Evolutionary conservation across 2,888 invertebrate species (phyloP).

Genomic region (Melinaea menophilus): DNA sequence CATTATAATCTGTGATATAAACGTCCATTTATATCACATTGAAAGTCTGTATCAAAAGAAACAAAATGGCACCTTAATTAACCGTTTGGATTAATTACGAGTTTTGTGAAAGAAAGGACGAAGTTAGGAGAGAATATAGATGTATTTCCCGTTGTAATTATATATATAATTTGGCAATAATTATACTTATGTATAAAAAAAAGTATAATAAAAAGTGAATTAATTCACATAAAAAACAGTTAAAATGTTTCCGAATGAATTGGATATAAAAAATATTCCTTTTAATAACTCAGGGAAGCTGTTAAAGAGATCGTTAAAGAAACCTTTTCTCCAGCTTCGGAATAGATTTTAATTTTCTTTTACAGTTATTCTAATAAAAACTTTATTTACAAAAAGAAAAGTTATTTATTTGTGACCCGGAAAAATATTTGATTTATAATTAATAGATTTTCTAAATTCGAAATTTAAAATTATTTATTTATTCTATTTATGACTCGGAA

Average conservation of each 20-base stretch:
- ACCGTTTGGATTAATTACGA: constrained; percentile 55
- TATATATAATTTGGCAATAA: too few relatives aligned
- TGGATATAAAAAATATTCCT: constrained; percentile 36
- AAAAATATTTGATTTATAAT: too few relatives aligned
- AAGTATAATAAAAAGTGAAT: too few relatives aligned
- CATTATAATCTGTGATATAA: constrained; percentile 5
- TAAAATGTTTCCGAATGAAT: constrained; percentile 37
- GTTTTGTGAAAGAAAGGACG: constrained; percentile 37
- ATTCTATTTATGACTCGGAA: too few relatives aligned
- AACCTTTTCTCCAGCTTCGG: constrained; percentile 34
- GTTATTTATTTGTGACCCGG: too few relatives aligned
- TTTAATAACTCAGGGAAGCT: constrained; percentile 28
- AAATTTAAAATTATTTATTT: too few relatives aligned
- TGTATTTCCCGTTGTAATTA: too few relatives aligned
- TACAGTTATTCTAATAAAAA: neutral
- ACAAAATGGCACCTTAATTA: constrained; percentile 51
- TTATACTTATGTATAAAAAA: too few relatives aligned
- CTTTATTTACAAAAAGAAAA: neutral
- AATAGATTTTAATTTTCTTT: constrained; percentile 29
- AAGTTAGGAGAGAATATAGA: too few relatives aligned
- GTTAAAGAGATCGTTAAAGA: constrained; percentile 16
- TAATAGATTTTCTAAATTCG: too few relatives aligned
- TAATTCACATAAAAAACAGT: constrained; percentile 22
- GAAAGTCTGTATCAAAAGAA: constrained; percentile 21
- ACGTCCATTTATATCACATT: constrained; percentile 22